Evolutionary conservation across 2,113 vertebrate species (phyloP).

Genomic region (Brienomyrus brachyistius): DNA sequence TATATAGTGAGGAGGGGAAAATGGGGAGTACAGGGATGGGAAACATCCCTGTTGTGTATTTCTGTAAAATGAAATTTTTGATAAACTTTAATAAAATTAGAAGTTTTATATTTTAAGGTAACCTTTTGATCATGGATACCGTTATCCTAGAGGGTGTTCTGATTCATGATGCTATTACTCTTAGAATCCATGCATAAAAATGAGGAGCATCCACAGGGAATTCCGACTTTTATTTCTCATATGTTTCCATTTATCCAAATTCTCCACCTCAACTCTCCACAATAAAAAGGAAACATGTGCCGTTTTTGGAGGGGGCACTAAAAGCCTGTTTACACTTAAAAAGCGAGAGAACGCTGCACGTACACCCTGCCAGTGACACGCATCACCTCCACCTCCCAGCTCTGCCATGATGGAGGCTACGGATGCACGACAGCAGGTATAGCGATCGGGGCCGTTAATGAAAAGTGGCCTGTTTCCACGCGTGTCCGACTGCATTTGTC

Average conservation of each 20-base stretch:
- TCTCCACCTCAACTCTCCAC: not conserved
- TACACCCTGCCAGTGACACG: not conserved
- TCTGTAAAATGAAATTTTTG: not conserved
- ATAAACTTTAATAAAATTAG: not conserved
- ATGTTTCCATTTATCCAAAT: not conserved
- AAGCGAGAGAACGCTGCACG: not conserved
- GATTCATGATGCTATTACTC: conserved; percentile 3
- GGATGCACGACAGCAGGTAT: not conserved
- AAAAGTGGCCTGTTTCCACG: conserved; percentile 4
- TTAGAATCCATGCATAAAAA: not conserved
- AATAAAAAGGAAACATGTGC: not conserved
- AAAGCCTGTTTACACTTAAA: not conserved
- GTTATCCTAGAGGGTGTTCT: not conserved
- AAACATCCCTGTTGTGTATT: not conserved
- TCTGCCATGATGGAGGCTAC: not conserved
- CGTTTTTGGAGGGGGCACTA: not conserved
- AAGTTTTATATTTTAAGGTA: not conserved
- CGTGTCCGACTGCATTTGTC: not conserved
- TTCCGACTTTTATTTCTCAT: not conserved
- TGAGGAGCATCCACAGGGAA: not conserved
- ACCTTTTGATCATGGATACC: conserved; percentile 4
- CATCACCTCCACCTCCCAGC: not conserved
- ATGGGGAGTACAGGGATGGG: not conserved
- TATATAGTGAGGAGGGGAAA: not conserved
- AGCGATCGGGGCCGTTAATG: not conserved